phyloP scores from a whole-genome alignment of 2,888 invertebrate genomes.

The Stenotaenia linearis region DNA sequence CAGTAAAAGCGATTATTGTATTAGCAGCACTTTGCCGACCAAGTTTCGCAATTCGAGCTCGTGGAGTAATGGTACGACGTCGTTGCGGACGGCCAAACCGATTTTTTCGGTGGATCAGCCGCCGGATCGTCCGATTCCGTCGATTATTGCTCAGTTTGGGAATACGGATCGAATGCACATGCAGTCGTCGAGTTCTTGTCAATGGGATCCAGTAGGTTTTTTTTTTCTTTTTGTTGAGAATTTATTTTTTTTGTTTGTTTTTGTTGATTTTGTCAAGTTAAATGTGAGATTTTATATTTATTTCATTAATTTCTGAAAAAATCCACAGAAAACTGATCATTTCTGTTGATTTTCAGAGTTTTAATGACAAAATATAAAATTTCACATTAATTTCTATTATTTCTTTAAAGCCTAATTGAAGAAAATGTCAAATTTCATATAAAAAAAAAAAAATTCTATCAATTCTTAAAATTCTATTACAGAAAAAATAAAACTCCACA shows the following conservation, averaged over 20 bases:
- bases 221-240: too few species aligned
- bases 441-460: too few species aligned
- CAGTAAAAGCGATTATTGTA: neutral
- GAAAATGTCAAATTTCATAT: too few species aligned
- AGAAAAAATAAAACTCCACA: too few species aligned
- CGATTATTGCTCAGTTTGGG: slow-evolving; percentile 40
- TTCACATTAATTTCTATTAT: too few species aligned
- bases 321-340: too few species aligned
- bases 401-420: too few species aligned
- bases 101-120: slow-evolving; percentile 30
- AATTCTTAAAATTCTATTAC: too few species aligned
- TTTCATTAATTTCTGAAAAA: too few species aligned
- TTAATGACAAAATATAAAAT: too few species aligned
- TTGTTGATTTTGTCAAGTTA: neutral
- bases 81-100: slow-evolving; percentile 10
- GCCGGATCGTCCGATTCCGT: slow-evolving; percentile 38
- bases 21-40: neutral
- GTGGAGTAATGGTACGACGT: neutral
- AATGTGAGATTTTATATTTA: too few species aligned
- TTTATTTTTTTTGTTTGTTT: neutral
- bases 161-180: slow-evolving; percentile 38
- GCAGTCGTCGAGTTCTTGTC: slow-evolving; percentile 37
- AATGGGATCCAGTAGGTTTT: slow-evolving; percentile 42
- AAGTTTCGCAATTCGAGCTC: neutral
- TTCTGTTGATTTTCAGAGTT: too few species aligned